Percentiles rank a stretch among this genome's conserved stretches.
phyloP scores from a whole-genome alignment of 1,140 invertebrate genomes.

The Tetraneura akinire region DNA sequence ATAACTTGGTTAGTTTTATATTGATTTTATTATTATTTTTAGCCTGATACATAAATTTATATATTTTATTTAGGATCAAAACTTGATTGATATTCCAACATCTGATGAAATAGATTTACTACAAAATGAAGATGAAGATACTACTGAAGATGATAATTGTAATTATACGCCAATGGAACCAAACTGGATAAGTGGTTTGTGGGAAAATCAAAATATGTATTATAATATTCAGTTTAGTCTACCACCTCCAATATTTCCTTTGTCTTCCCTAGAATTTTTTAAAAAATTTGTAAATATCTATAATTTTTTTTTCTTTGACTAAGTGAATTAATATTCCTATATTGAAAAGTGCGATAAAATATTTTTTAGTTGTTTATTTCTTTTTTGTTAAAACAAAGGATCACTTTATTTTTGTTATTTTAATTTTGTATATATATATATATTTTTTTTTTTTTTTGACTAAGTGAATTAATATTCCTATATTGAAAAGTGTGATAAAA shows the following conservation, averaged over 20 bases:
- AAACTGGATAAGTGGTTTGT: constrained; percentile 1
- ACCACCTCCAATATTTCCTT: too few species aligned
- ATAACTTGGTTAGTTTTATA: background rate
- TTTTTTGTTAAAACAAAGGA: too few species aligned
- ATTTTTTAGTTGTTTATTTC: too few species aligned
- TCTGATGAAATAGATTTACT: background rate
- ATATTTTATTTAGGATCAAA: background rate
- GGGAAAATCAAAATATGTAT: background rate
- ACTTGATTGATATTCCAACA: background rate
- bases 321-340: too few species aligned
- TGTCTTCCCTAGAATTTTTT: background rate
- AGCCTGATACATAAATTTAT: background rate
- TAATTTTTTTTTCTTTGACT: too few species aligned
- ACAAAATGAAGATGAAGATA: background rate
- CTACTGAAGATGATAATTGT: background rate
- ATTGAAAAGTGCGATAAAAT: too few species aligned
- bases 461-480: too few species aligned
- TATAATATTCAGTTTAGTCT: background rate
- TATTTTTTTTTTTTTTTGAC: too few species aligned
- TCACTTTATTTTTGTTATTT: too few species aligned
- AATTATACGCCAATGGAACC: background rate
- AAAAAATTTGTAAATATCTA: background rate
- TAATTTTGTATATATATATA: too few species aligned
- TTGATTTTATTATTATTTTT: background rate
- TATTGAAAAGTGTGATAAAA: too few species aligned